These are phyloP conservation scores for Cassiopea andromeda DNA, from an alignment of 30 jellyfish, hydroid and myxozoan genomes.

Conservation along the genomic window DNA sequence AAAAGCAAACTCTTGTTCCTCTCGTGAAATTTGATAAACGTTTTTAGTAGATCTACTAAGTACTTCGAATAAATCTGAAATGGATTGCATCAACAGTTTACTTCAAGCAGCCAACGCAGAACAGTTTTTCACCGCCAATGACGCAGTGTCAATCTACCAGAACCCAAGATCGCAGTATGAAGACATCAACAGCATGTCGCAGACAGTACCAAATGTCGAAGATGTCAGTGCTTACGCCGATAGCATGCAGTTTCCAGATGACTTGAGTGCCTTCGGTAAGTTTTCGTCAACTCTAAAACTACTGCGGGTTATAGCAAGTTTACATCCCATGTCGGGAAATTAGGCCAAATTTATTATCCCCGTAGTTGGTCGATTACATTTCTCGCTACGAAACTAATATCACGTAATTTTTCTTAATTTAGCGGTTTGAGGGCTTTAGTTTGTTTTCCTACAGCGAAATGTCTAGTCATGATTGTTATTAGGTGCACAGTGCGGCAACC, in stretches of 20 bases:
- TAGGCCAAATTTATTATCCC: background rate
- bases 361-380: too few species aligned
- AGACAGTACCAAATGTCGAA: constrained; percentile 90
- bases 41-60: constrained; percentile 18
- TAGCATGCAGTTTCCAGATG: constrained; percentile 78
- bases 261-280: constrained; percentile 65
- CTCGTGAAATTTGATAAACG: constrained; percentile 11
- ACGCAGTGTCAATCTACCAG: constrained; percentile 70
- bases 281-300: background rate
- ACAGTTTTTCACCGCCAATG: constrained; percentile 89
- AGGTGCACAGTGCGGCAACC: background rate
- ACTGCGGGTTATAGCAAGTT: background rate
- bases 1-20: constrained; percentile 57
- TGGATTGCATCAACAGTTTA: constrained; percentile 87
- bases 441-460: too few species aligned
- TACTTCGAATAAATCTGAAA: constrained; percentile 37
- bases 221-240: constrained; percentile 78
- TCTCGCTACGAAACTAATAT: too few species aligned
- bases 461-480: background rate
- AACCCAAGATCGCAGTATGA: constrained; percentile 70
- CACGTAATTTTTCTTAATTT: too few species aligned
- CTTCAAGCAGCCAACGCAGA: constrained; percentile 97
- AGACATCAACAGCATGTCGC: constrained; percentile 78
- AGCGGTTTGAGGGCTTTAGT: too few species aligned
- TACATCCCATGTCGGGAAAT: background rate